These are phyloP conservation scores for Hirtodrosophila duncani DNA, from an alignment of 2,888 invertebrate genomes.

Conservation along the genomic window DNA sequence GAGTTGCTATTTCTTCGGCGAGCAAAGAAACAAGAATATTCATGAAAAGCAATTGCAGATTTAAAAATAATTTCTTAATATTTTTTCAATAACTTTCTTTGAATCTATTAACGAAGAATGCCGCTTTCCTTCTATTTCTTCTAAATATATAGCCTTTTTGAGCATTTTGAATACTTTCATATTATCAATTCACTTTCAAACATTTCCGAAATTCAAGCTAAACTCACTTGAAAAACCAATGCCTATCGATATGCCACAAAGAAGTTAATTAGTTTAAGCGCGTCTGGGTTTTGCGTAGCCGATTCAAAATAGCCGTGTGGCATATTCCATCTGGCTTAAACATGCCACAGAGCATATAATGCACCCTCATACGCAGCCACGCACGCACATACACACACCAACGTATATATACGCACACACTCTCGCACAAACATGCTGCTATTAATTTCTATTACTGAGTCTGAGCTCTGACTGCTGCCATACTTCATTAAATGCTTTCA, in stretches of 20 bases:
- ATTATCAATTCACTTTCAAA: no score
- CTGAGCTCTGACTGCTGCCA: slow-evolving; percentile 43
- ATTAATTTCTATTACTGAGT: slow-evolving; percentile 36
- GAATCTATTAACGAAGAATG: no score
- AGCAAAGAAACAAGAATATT: no score
- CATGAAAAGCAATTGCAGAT: no score
- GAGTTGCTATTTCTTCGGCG: no score
- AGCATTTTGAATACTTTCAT: no score
- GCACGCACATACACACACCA: slow-evolving; percentile 2
- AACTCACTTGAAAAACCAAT: slow-evolving; percentile 13
- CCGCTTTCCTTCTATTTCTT: no score
- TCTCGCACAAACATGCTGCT: slow-evolving; percentile 28
- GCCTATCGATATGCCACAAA: slow-evolving; percentile 23
- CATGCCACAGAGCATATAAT: slow-evolving; percentile 15
- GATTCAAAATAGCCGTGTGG: slow-evolving; percentile 41
- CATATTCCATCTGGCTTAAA: neutral
- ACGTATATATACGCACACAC: no score
- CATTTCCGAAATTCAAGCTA: no score
- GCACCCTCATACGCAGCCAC: slow-evolving; percentile 3
- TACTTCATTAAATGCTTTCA: slow-evolving; percentile 64
- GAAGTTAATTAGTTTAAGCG: slow-evolving; percentile 68
- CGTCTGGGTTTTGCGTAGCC: slow-evolving; percentile 50
- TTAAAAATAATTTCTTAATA: no score
- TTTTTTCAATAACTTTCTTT: no score
- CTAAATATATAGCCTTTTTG: no score